These are phyloP conservation scores for Scalopus aquaticus DNA, from an alignment of 2,113 vertebrate genomes.

Conservation along the genomic window DNA sequence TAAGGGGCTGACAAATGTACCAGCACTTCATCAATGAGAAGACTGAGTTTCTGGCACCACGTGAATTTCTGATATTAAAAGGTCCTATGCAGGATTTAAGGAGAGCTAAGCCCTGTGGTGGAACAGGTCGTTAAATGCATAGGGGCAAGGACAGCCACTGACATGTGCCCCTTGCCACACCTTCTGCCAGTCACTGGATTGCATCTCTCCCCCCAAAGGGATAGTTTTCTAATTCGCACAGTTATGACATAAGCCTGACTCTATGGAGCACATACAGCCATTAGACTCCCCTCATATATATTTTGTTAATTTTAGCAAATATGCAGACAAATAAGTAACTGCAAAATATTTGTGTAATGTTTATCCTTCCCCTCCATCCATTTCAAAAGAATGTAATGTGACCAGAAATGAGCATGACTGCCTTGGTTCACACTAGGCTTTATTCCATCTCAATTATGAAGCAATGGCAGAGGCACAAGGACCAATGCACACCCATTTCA, in stretches of 20 bases:
- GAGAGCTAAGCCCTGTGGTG: background rate
- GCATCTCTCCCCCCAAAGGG: background rate
- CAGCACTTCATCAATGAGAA: background rate
- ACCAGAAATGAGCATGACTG: background rate
- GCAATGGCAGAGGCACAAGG: background rate
- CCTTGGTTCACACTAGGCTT: background rate
- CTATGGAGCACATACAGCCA: background rate
- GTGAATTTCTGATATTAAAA: background rate
- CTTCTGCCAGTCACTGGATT: background rate
- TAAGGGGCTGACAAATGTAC: background rate
- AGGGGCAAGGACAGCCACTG: background rate
- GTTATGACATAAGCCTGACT: background rate
- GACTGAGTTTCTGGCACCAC: background rate
- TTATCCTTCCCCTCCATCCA: rapidly evolving
- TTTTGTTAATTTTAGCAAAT: background rate
- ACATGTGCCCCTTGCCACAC: background rate
- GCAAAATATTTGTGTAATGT: background rate
- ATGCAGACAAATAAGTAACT: background rate
- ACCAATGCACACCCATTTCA: background rate
- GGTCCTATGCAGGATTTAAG: background rate
- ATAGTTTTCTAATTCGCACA: background rate
- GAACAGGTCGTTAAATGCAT: background rate
- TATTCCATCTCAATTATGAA: background rate
- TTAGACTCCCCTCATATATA: background rate
- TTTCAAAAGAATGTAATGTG: background rate